Conservation (phyloP, 2,888 invertebrate species). For the Diabrotica balteata region DNA sequence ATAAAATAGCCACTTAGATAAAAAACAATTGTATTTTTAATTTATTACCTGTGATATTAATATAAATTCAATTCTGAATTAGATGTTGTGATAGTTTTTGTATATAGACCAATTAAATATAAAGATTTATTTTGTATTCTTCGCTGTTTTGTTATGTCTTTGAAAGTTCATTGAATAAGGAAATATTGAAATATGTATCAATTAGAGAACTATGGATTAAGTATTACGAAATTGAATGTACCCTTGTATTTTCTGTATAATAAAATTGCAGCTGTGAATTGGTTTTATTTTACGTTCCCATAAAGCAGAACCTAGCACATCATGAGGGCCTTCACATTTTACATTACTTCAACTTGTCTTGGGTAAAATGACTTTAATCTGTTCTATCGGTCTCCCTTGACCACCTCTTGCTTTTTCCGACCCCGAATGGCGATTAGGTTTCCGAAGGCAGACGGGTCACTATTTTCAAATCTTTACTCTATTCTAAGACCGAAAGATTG, state of each 20-base stretch:
- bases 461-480: too few species aligned
- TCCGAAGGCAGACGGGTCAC: too few species aligned
- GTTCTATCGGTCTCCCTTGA: too few species aligned
- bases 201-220: background rate
- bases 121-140: background rate
- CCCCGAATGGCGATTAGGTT: too few species aligned
- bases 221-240: slow-evolving; percentile 21
- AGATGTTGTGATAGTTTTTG: slow-evolving; percentile 26
- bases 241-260: slow-evolving; percentile 30
- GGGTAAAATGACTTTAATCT: too few species aligned
- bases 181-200: slow-evolving; percentile 4
- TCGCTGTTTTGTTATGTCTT: background rate
- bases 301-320: too few species aligned
- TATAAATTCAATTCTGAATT: slow-evolving; percentile 34
- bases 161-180: background rate
- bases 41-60: slow-evolving; percentile 51
- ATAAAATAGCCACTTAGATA: too few species aligned
- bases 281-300: too few species aligned
- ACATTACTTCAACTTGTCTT: too few species aligned
- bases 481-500: too few species aligned
- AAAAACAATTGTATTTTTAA: slow-evolving; percentile 32
- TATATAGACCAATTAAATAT: slow-evolving; percentile 21
- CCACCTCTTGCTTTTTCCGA: too few species aligned
- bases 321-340: too few species aligned
- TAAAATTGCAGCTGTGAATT: slow-evolving; percentile 9